These are phyloP conservation scores for Gallinago jamesoni DNA, from an alignment of 2,113 vertebrate species.

Conservation along the genomic window DNA sequence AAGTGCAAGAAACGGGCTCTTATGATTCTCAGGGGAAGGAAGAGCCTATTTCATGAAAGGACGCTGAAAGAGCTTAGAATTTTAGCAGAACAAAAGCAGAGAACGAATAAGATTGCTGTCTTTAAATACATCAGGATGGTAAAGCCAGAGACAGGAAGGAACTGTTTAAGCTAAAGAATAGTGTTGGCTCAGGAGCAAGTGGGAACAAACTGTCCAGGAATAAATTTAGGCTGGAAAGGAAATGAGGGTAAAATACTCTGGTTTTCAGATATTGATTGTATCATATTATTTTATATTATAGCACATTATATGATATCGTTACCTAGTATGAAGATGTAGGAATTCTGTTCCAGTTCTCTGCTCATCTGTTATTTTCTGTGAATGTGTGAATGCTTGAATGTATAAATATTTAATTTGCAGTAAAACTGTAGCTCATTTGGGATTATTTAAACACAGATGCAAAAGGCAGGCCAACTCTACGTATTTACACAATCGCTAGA, in stretches of 20 bases:
- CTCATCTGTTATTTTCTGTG: not conserved
- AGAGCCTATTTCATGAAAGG: constrained; percentile 57
- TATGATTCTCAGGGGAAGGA: constrained; percentile 47
- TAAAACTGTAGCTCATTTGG: not conserved
- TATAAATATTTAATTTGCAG: constrained; percentile 35
- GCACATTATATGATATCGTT: not conserved
- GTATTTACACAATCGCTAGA: not conserved
- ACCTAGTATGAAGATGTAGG: not conserved
- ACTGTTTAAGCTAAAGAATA: constrained; percentile 55
- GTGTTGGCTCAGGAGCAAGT: constrained; percentile 51
- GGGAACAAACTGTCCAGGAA: constrained; percentile 48
- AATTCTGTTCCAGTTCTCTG: not conserved
- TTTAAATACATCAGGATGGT: constrained; percentile 55
- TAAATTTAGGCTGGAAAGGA: constrained; percentile 44
- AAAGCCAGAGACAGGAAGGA: constrained; percentile 64
- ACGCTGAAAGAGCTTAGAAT: constrained; percentile 5
- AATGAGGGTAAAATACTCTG: not conserved
- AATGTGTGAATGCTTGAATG: not conserved
- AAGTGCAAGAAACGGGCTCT: not conserved
- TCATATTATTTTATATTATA: not conserved
- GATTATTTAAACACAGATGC: constrained; percentile 2
- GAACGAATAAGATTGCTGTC: constrained; percentile 25
- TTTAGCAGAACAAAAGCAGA: constrained; percentile 51
- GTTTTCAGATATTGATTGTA: not conserved
- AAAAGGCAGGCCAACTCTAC: not conserved